These are phyloP conservation scores for Cyphomyrus discorhynchus DNA, from an alignment of 2,113 vertebrate genomes.

Conservation along the genomic window DNA sequence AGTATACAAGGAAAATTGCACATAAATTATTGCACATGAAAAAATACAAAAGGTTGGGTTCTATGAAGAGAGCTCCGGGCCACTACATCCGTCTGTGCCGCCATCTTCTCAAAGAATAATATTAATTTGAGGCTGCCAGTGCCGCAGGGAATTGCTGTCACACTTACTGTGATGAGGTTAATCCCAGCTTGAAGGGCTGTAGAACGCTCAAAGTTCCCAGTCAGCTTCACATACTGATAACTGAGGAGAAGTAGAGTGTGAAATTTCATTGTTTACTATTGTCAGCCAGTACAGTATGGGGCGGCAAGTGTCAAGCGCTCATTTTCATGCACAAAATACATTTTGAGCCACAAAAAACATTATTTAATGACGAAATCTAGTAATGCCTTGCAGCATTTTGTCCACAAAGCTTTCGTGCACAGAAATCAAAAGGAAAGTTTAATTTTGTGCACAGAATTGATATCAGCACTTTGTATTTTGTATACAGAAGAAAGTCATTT, in stretches of 20 bases:
- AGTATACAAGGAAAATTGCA: too few species aligned
- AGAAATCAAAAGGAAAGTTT: too few species aligned
- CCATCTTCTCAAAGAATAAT: neutral
- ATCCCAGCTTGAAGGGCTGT: slow-evolving; percentile 88
- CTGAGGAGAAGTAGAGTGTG: slow-evolving; percentile 49
- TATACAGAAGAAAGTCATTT: too few species aligned
- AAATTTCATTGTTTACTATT: neutral
- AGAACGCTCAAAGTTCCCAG: slow-evolving; percentile 85
- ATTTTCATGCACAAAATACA: neutral
- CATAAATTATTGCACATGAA: neutral
- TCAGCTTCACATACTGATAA: slow-evolving; percentile 72
- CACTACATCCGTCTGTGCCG: too few species aligned
- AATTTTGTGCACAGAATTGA: too few species aligned
- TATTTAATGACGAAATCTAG: neutral
- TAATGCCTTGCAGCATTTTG: neutral
- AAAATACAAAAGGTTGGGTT: neutral
- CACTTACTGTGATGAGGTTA: slow-evolving; percentile 70
- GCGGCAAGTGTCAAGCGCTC: neutral
- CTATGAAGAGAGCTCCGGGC: too few species aligned
- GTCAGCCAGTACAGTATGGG: neutral
- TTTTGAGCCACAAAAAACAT: neutral
- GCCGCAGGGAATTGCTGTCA: neutral
- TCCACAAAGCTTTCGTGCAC: neutral
- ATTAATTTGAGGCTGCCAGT: neutral
- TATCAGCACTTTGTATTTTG: too few species aligned